Percentiles rank a stretch among this genome's conserved stretches.
These are phyloP conservation scores for Petrosia ficiformis DNA, from an alignment of 37 sponge, comb jelly and placozoan genomes.

Conservation along the genomic window DNA sequence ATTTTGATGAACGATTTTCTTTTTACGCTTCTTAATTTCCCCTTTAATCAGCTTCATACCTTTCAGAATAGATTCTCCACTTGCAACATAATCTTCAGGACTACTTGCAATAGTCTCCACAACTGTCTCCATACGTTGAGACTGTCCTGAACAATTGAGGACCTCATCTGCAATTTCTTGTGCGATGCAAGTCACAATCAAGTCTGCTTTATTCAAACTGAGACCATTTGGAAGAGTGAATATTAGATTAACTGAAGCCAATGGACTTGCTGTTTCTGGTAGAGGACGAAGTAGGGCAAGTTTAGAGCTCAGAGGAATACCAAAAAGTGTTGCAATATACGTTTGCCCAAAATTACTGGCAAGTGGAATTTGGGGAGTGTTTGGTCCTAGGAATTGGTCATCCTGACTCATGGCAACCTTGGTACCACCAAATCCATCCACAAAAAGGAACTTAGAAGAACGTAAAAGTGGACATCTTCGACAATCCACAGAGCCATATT, in stretches of 20 bases:
- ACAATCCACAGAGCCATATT: slow-evolving; percentile 68
- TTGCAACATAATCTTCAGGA: background rate
- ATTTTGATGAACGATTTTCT: background rate
- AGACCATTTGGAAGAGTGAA: slow-evolving; percentile 66
- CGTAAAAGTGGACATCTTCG: slow-evolving; percentile 55
- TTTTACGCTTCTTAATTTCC: slow-evolving; percentile 29
- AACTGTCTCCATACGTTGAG: slow-evolving; percentile 26
- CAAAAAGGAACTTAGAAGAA: slow-evolving; percentile 60
- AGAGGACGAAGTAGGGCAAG: slow-evolving; percentile 15
- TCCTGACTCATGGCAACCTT: slow-evolving; percentile 60
- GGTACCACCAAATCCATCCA: slow-evolving; percentile 52
- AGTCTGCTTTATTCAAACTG: slow-evolving; percentile 39
- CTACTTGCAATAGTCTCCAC: slow-evolving; percentile 2
- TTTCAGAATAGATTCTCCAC: slow-evolving; percentile 2
- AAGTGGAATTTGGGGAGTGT: slow-evolving; percentile 60
- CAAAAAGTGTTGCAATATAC: slow-evolving; percentile 36
- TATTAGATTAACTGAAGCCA: background rate
- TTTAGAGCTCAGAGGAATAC: slow-evolving; percentile 48
- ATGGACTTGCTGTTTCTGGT: background rate
- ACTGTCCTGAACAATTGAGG: slow-evolving; percentile 30
- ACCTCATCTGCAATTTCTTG: slow-evolving; percentile 64
- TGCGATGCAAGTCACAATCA: slow-evolving; percentile 49
- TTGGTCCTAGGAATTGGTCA: slow-evolving; percentile 30
- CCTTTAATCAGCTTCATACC: slow-evolving; percentile 28
- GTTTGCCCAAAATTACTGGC: slow-evolving; percentile 80